Base-by-base conservation (phyloP, 2,888 invertebrate species). In the Aspidiotus destructor region DNA sequence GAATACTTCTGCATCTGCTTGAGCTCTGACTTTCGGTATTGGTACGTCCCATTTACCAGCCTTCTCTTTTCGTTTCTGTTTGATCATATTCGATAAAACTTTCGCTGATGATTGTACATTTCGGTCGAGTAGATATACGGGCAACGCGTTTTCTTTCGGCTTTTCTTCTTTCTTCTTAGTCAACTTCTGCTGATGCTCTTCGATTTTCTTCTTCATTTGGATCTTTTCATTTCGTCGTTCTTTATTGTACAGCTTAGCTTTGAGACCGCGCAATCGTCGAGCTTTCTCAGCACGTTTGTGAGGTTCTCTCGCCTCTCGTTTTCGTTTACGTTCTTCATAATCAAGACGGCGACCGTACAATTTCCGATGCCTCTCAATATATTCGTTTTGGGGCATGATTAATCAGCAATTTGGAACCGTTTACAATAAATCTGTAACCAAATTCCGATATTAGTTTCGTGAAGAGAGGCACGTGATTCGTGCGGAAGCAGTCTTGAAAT, bases 41-140 rank as follows among this genome's bases (percentile, higher is more conserved):
- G 99, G 99, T 0, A 99, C 99, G 75, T 98, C 95, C 97, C 98
- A 99, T 83, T 99, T 99, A 0, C 98, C 98, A 68, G 96, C 97
- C 76, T 99, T 99, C 77, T 99, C 99, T 79, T 99, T 99, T 0
- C 99, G 84, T 79, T 99, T 99, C 79, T 99, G 98, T 79, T 99
- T 99, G 71, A 99, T 95, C 92, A 97, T 97, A 77, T 98, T 99
- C 0, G 97, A 97, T 0, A 99, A 81, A 28, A 98, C 90, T 79
- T 98, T 99, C 2, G 97, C 95, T 58, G 92, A 83, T 1, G 89
- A 88, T 76, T 97, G 93, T 8, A 92, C 87, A 80, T 98, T 93
- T 80, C 99, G 85, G 81, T 99, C 99, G 68, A 99, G 81, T n/a
- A 99, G 82, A 78, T 98, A 99, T 0, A 92, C 92, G 0, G 99